These are phyloP conservation scores for Tiliqua scincoides DNA, from an alignment of 2,113 vertebrate species.

Conservation along the genomic window DNA sequence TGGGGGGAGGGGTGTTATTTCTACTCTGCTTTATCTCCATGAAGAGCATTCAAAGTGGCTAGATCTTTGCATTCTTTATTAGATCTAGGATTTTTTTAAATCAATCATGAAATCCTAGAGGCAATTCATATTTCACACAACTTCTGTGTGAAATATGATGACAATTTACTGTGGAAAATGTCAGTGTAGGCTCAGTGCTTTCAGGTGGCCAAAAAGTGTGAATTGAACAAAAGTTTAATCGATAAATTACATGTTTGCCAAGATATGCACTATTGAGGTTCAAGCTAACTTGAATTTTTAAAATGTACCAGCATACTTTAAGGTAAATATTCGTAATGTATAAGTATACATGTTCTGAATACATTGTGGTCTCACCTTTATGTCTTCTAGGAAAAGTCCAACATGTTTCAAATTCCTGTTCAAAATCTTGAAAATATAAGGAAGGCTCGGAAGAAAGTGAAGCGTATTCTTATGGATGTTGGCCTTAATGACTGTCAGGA, in stretches of 20 bases:
- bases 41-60: too few species aligned
- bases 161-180: background rate
- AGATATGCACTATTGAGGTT: background rate
- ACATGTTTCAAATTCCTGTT: slow-evolving; percentile 92
- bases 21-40: too few species aligned
- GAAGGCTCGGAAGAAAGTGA: slow-evolving; percentile 87
- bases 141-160: background rate
- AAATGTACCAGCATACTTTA: background rate
- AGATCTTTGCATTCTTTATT: too few species aligned
- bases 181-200: background rate
- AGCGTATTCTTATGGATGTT: slow-evolving; percentile 85
- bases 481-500: slow-evolving; percentile 86
- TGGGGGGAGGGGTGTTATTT: too few species aligned
- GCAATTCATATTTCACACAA: background rate
- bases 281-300: background rate
- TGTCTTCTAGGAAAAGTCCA: slow-evolving; percentile 70
- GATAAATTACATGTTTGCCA: background rate
- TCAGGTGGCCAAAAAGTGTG: background rate
- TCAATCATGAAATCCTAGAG: background rate
- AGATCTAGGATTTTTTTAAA: background rate
- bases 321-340: background rate
- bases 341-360: background rate
- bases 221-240: background rate
- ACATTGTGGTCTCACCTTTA: background rate
- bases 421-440: slow-evolving; percentile 87